Base-by-base conservation (phyloP, 2,888 invertebrate genomes). In the Abrostola tripartita region DNA sequence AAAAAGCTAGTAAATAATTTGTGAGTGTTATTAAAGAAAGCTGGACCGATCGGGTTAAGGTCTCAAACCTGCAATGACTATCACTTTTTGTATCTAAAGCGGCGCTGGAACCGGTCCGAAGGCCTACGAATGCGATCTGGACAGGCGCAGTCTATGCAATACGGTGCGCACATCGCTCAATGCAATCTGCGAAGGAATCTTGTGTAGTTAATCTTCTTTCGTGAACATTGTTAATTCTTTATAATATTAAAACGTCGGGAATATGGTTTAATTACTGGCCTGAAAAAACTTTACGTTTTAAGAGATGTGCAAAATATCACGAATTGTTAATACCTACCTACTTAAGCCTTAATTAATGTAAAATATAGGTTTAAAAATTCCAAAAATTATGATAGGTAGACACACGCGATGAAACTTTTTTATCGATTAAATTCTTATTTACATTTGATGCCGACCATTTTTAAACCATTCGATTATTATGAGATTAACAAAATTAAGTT, bases 81-180 rank as follows among this genome's bases (percentile, higher is more conserved):
- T 90, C 88, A 86, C 85, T 89, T 89, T 87, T 88, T 88, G 85
- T 85, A 85, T 86, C 84, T 79, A 82, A 81, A 84, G 76, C 72
- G 68, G 79, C 68, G 67, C 77, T 75, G 71, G 79, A 89, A 92
- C 92, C 92, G 91, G 92, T 91, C 86, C 60, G 50, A 66, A 65
- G 67, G 79, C 74, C 82, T 83, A 83, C 74, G 76, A 81, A 85
- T 82, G 83, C 75, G 76, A 82, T 78, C 82, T 84, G 83, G 81
- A 81, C 72, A 65, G 71, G 76, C 68, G 72, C 75, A 75, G 65
- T 63, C 61, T 67, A 66, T 74, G 66, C 74, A 64, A 68, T 68
- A 65, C 49, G 24, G 53, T 62, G 54, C 37, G 72, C 76, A 62
- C 76, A 78, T 79, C 76, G 77, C 65, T 77, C 75, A 74, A 55